Base-by-base conservation (phyloP, 2,113 vertebrate species). In the Strix aluco region DNA sequence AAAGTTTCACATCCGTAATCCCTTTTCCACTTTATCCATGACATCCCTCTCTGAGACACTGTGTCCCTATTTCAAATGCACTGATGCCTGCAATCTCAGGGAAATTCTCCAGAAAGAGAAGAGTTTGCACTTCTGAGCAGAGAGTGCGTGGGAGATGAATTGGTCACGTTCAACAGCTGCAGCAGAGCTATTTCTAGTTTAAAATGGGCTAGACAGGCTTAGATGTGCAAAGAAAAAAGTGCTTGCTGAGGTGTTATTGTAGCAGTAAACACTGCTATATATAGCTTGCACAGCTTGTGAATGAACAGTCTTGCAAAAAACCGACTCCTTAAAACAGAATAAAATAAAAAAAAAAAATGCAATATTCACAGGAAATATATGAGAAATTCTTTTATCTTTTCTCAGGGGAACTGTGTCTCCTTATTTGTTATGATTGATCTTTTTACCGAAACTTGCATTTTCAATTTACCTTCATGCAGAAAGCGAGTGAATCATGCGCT, bases 101-200 rank as follows among this genome's bases (percentile, higher is more conserved):
- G 52, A 87, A 95, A 88, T 72, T 69, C 58, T 92, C 29, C 49
- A 81, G 65, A 83, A 94, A 89, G 78, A 69, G 71, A 88, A 23
- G 40, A 77, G 32, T 46, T 65, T 95, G 82, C 62, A 47, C 29
- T 96, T 83, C 61, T 86, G 74, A 94, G 52, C 40, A 3, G 13
- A n/a, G 51, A 78, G 44, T 77, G 52, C 0, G 2, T 91, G 70
- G 89, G 85, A 52, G 70, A 88, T 11, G 49, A 95, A 94, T 58
- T 73, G 86, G 73, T 95, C 85, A 97, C 3, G 1, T 94, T 89
- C 71, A 93, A 65, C 78, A 95, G 89, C 91, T 96, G 90, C 92
- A 94, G 67, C 22, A 89, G 79, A 92, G 49, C 78, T 96, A 96
- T 97, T 94, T 95, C 86, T 92, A 77, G 55, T 57, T 46, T 74